phyloP scores from a whole-genome alignment of 2,797 vertebrate genomes.

The Myiotriccus ornatus region DNA sequence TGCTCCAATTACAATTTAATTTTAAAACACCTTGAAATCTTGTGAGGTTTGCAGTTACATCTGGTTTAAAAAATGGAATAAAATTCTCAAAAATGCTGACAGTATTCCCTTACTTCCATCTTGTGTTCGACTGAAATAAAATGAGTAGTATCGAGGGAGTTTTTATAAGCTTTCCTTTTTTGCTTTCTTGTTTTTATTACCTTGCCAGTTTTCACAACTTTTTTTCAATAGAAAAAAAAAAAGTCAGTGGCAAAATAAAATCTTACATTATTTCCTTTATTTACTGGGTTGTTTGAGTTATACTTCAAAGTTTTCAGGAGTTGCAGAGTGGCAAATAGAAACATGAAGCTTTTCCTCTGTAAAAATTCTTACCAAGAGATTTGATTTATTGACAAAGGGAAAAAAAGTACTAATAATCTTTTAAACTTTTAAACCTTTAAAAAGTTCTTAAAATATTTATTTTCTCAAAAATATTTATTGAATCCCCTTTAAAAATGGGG shows the following conservation, averaged over 20 bases:
- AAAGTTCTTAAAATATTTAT: rapidly evolving
- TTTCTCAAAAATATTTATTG: not conserved
- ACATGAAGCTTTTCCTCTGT: not conserved
- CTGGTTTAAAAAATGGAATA: not conserved
- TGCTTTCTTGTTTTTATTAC: not conserved
- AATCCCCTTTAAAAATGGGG: not conserved
- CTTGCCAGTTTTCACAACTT: not conserved
- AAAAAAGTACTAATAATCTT: not conserved
- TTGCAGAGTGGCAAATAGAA: not conserved
- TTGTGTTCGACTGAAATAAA: not conserved
- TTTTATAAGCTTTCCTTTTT: not conserved
- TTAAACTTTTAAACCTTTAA: not conserved
- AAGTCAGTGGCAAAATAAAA: not conserved
- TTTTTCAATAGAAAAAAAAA: not conserved
- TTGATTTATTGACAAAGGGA: not conserved
- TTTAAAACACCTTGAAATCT: not conserved
- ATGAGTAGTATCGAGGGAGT: not conserved
- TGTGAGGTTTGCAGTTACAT: not conserved
- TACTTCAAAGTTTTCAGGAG: not conserved
- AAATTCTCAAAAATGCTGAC: not conserved
- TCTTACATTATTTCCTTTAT: not conserved
- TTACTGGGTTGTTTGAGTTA: not conserved
- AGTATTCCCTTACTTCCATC: not conserved
- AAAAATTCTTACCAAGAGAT: not conserved
- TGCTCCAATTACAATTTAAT: not conserved